Evolutionary conservation across 2,888 invertebrate genomes (phyloP).

Genomic region (Junonia oenone): DNA sequence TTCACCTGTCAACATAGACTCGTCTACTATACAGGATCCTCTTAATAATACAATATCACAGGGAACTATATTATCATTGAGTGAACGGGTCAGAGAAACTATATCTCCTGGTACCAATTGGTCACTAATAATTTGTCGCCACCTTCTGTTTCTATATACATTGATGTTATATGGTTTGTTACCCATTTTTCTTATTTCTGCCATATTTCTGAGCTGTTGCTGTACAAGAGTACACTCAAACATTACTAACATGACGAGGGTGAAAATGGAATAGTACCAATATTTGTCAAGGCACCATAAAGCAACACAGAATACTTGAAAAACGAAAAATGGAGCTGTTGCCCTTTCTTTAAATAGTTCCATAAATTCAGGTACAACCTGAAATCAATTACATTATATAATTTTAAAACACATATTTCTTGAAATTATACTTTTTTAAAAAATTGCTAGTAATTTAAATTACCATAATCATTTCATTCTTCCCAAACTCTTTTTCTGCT

Average conservation of each 20-base stretch:
- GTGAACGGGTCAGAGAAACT: slow-evolving; percentile 93
- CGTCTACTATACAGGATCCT: slow-evolving; percentile 98
- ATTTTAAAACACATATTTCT: background rate
- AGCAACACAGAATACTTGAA: slow-evolving; percentile 99
- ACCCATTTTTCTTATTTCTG: slow-evolving; percentile 99
- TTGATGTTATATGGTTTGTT: slow-evolving; percentile 96
- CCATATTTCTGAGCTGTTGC: slow-evolving; percentile 98
- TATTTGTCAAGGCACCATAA: slow-evolving; percentile 99
- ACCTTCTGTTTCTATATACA: slow-evolving; percentile 93
- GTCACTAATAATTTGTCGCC: slow-evolving; percentile 91
- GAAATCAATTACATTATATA: slow-evolving; percentile 34
- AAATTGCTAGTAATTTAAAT: slow-evolving; percentile 20
- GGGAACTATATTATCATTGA: slow-evolving; percentile 94
- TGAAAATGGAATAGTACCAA: slow-evolving; percentile 98
- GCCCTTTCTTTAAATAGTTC: slow-evolving; percentile 98
- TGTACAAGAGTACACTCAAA: slow-evolving; percentile 99
- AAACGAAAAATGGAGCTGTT: slow-evolving; percentile 99
- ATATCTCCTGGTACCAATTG: slow-evolving; percentile 97
- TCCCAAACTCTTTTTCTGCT: slow-evolving; percentile 91
- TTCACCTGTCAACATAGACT: slow-evolving; percentile 99
- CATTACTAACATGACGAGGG: slow-evolving; percentile 95
- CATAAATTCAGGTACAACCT: slow-evolving; percentile 95
- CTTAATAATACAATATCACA: slow-evolving; percentile 96
- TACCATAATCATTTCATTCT: slow-evolving; percentile 92
- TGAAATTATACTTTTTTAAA: background rate